Evolutionary conservation across 2,797 vertebrate species (phyloP).

Genomic region (Melopsittacus undulatus): DNA sequence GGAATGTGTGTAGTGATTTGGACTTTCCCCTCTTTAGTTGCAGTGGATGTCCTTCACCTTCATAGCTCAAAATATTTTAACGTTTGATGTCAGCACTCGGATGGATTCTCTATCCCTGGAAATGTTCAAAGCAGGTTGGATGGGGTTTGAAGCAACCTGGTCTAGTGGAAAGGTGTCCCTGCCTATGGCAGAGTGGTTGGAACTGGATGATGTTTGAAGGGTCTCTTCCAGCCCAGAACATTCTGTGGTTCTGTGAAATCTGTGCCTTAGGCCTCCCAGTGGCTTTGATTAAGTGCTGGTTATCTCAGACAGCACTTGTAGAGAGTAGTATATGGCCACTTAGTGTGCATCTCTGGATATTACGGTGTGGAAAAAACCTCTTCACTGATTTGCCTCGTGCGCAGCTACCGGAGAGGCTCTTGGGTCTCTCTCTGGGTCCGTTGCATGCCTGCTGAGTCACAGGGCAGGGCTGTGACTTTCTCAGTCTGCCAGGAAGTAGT

Average conservation of each 20-base stretch:
- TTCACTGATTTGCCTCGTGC: not conserved
- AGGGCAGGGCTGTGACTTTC: not conserved
- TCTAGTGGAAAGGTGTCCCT: not conserved
- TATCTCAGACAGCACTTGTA: accelerated
- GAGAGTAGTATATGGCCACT: not conserved
- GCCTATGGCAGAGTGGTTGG: not conserved
- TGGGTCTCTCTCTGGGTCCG: not conserved
- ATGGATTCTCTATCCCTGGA: not conserved
- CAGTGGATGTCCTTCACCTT: not conserved
- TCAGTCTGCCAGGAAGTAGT: slow-evolving; percentile 38
- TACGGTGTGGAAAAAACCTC: accelerated
- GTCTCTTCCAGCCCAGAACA: not conserved
- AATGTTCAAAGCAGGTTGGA: not conserved
- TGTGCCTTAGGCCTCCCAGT: accelerated
- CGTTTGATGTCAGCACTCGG: not conserved
- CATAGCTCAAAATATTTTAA: slow-evolving; percentile 12
- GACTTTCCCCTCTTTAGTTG: slow-evolving; percentile 5
- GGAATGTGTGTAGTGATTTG: not conserved
- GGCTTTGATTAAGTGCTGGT: accelerated
- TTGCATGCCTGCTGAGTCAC: slow-evolving; percentile 64
- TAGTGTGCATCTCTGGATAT: accelerated
- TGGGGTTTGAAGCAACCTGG: not conserved
- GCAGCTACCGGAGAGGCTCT: not conserved
- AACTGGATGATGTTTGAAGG: not conserved
- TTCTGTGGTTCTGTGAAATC: not conserved